Conservation (phyloP, 2,888 invertebrate genomes). For the Leucophenga montana region DNA sequence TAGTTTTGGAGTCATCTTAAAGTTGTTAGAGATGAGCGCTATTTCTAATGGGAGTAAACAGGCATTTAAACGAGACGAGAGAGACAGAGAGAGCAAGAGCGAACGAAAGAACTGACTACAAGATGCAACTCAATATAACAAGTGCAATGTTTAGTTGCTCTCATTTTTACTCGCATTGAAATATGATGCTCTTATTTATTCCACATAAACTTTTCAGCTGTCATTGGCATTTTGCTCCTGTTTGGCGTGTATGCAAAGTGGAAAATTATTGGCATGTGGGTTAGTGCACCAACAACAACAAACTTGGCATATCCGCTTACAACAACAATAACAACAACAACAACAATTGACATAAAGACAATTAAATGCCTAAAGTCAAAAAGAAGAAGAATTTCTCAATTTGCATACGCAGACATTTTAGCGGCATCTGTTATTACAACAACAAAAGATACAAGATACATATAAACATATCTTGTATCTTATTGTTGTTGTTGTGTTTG, state of each 20-base stretch:
- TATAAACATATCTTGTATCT: too few species aligned
- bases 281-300: constrained; percentile 15
- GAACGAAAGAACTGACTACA: too few species aligned
- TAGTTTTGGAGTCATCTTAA: too few species aligned
- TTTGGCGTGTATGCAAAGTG: not conserved
- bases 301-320: not conserved
- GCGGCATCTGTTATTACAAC: constrained; percentile 15
- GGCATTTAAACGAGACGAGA: too few species aligned
- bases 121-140: not conserved
- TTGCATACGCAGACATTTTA: constrained; percentile 24
- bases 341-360: constrained; percentile 2
- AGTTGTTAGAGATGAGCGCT: too few species aligned
- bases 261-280: constrained; percentile 20
- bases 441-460: not conserved
- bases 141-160: not conserved
- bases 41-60: too few species aligned
- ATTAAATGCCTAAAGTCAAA: constrained; percentile 12
- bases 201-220: too few species aligned
- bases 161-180: not conserved
- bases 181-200: too few species aligned
- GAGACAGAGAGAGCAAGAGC: too few species aligned
- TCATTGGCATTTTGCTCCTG: too few species aligned
- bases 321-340: not conserved
- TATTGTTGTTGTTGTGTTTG: not conserved
- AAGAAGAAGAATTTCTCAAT: not conserved